Percentiles rank a stretch among this genome's conserved stretches.
Evolutionary conservation across 2,888 invertebrate genomes (phyloP).

Genomic region (Marasmarcha lunaedactyla): DNA sequence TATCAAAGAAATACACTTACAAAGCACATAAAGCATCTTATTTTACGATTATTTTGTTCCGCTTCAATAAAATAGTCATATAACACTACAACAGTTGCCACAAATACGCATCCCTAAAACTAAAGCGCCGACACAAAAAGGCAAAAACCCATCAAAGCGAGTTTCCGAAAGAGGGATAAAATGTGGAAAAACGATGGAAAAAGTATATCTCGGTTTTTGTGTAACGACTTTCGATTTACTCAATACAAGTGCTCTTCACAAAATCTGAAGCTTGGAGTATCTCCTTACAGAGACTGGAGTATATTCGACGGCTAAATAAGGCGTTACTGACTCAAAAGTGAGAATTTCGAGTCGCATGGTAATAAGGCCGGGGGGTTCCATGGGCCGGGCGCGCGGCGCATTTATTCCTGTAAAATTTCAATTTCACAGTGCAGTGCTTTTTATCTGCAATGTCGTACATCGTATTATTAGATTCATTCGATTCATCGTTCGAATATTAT

Average conservation of each 20-base stretch:
- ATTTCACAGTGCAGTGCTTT: constrained; percentile 43
- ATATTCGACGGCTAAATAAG: constrained; percentile 54
- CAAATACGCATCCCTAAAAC: constrained; percentile 8
- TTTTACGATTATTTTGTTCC: constrained; percentile 11
- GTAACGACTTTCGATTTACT: constrained; percentile 62
- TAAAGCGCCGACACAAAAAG: constrained; percentile 29
- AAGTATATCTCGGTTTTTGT: constrained; percentile 54
- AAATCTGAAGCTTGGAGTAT: constrained; percentile 50
- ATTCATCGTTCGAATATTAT: neutral
- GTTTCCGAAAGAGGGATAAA: constrained; percentile 32
- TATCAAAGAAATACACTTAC: neutral
- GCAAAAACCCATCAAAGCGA: constrained; percentile 39
- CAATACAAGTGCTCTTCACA: constrained; percentile 50
- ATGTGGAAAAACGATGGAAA: constrained; percentile 39
- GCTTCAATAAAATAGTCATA: constrained; percentile 5
- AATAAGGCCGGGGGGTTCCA: neutral
- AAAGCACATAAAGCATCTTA: neutral
- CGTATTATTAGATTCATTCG: constrained; percentile 14
- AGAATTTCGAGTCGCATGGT: constrained; percentile 29
- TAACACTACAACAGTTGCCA: constrained; percentile 2
- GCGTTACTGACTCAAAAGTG: constrained; percentile 31
- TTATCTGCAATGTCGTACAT: constrained; percentile 20
- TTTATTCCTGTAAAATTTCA: constrained; percentile 45
- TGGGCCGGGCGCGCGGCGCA: no score
- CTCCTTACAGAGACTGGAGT: constrained; percentile 46